phyloP scores from a whole-genome alignment of 92 coral and sea anemone genomes.

The Zoanthus solanderi region DNA sequence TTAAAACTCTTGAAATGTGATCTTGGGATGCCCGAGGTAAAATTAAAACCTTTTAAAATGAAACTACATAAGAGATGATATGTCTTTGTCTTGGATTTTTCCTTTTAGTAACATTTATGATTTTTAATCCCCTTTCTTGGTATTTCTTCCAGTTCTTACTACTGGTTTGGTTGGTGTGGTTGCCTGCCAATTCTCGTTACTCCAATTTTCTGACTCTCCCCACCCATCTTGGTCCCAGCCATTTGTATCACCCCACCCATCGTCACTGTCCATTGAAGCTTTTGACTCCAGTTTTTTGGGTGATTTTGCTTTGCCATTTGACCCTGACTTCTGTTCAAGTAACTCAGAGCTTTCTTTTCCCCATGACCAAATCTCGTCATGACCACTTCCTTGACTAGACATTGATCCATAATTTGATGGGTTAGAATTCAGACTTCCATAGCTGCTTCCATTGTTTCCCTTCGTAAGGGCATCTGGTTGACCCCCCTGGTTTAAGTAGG shows the following conservation, averaged over 20 bases:
- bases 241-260: conserved; percentile 65
- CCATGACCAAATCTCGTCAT: conserved; percentile 88
- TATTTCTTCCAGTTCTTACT: conserved; percentile 58
- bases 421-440: conserved; percentile 77
- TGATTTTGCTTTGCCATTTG: conserved; percentile 18
- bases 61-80: no score
- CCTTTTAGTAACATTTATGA: no score
- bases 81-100: no score
- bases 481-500: conserved; percentile 89
- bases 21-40: no score
- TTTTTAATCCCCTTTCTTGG: conserved; percentile 87
- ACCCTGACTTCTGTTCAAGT: conserved; percentile 43
- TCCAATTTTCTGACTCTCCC: conserved; percentile 90
- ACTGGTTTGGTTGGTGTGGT: conserved; percentile 52
- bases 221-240: conserved; percentile 92
- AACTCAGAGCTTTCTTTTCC: conserved; percentile 54
- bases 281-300: conserved; percentile 16
- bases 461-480: conserved; percentile 63
- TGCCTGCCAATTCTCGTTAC: conserved; percentile 90
- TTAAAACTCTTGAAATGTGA: no score
- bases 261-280: conserved; percentile 41
- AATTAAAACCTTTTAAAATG: no score
- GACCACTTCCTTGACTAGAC: conserved; percentile 48
- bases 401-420: conserved; percentile 56
- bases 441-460: conserved; percentile 62